Evolutionary conservation across 1,140 invertebrate species (phyloP).

Genomic region (Aplysia californica): DNA sequence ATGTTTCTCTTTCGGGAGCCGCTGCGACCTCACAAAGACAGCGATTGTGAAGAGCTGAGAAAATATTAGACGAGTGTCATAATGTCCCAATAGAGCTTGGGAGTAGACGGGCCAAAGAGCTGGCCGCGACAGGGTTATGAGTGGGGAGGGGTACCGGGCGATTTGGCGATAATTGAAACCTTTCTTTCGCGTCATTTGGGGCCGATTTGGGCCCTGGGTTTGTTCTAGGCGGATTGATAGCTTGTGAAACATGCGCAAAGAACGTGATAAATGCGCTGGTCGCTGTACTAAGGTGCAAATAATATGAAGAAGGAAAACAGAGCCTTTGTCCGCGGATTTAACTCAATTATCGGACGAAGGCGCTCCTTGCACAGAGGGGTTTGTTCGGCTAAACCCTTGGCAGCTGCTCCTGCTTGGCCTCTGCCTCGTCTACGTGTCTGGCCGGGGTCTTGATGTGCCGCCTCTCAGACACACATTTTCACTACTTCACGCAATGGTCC

Average conservation of each 20-base stretch:
- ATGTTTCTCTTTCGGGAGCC: neutral
- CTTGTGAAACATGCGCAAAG: slow-evolving; percentile 13
- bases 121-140: slow-evolving; percentile 13
- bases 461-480: neutral
- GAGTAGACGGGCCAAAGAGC: neutral
- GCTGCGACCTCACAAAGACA: neutral
- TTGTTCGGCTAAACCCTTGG: slow-evolving; percentile 1
- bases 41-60: slow-evolving; percentile 8
- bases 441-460: no score
- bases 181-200: neutral
- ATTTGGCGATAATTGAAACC: slow-evolving; percentile 24
- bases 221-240: neutral
- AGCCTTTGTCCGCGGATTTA: slow-evolving; percentile 9
- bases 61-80: slow-evolving; percentile 18
- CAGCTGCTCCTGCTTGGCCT: neutral
- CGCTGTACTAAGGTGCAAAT: slow-evolving; percentile 23
- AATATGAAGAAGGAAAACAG: slow-evolving; percentile 10
- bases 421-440: no score
- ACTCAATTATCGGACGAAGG: slow-evolving; percentile 3
- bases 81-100: neutral
- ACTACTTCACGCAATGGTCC: neutral
- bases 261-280: slow-evolving; percentile 11
- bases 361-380: neutral
- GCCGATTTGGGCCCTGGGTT: neutral
- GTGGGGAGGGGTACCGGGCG: slow-evolving; percentile 3